A percentile compares a stretch with the other conserved stretches of the same genome.
Conservation (phyloP, 2,888 invertebrate genomes). For the Apotomis turbidana region DNA sequence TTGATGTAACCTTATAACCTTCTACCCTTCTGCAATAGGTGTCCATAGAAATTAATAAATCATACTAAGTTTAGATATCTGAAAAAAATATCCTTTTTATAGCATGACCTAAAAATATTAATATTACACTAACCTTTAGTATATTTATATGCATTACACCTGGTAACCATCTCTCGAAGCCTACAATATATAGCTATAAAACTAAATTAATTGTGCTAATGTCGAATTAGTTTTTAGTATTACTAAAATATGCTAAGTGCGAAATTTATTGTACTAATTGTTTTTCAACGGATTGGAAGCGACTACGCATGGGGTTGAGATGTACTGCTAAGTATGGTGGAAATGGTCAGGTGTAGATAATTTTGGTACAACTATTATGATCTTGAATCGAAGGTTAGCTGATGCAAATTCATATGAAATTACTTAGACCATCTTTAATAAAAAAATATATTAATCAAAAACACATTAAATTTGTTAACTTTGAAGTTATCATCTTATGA, state of each 20-base stretch:
- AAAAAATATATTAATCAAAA: no score
- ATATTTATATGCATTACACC: background rate
- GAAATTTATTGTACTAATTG: conserved; percentile 73
- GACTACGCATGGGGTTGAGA: conserved; percentile 59
- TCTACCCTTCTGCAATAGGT: background rate
- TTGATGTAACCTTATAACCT: background rate
- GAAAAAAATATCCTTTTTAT: no score
- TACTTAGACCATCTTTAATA: no score
- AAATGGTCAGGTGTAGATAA: background rate
- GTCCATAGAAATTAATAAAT: background rate
- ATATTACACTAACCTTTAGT: no score
- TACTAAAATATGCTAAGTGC: conserved; percentile 63
- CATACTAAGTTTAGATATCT: background rate
- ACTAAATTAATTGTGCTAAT: conserved; percentile 67
- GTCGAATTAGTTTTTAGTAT: conserved; percentile 58
- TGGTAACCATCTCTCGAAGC: conserved; percentile 49
- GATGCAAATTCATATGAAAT: no score
- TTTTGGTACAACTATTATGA: background rate
- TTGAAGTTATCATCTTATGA: no score
- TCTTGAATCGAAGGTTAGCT: no score
- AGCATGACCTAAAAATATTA: no score
- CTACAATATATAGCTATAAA: conserved; percentile 64
- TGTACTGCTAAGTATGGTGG: conserved; percentile 30
- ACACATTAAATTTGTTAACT: no score
- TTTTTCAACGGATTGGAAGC: conserved; percentile 64